phyloP scores from a whole-genome alignment of 2,113 vertebrate genomes.

The Calyptomena viridis region DNA sequence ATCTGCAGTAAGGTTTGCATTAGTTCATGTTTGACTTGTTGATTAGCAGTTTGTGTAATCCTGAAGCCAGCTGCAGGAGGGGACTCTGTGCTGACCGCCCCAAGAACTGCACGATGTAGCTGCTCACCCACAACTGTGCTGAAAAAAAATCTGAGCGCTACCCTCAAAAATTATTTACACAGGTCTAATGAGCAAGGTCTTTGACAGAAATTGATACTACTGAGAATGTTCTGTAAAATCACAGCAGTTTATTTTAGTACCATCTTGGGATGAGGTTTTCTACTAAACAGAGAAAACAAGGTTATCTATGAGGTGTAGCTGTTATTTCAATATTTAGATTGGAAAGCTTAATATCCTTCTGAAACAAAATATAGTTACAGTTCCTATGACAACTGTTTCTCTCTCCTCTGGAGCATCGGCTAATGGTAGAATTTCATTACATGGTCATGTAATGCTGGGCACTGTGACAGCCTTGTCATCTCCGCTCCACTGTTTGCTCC shows the following conservation, averaged over 20 bases:
- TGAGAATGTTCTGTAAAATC: neutral
- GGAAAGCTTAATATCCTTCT: neutral
- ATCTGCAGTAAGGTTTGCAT: neutral
- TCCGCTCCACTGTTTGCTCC: neutral
- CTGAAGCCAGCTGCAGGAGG: neutral
- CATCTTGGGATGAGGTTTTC: neutral
- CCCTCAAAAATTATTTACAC: neutral
- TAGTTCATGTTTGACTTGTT: neutral
- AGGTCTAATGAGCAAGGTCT: neutral
- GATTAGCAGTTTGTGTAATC: neutral
- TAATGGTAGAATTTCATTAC: neutral
- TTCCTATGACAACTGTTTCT: constrained; percentile 64
- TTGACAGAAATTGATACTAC: neutral
- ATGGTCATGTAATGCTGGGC: neutral
- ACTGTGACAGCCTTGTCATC: constrained; percentile 24
- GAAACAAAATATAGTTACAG: neutral
- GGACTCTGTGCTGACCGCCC: neutral
- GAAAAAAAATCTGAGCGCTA: neutral
- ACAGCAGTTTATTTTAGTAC: neutral
- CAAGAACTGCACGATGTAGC: neutral
- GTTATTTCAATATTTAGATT: constrained; percentile 15
- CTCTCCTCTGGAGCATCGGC: neutral
- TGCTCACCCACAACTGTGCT: neutral
- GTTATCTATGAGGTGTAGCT: neutral
- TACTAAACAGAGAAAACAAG: neutral